Conservation (phyloP, 2,888 invertebrate genomes). For the Coremacera marginata region DNA sequence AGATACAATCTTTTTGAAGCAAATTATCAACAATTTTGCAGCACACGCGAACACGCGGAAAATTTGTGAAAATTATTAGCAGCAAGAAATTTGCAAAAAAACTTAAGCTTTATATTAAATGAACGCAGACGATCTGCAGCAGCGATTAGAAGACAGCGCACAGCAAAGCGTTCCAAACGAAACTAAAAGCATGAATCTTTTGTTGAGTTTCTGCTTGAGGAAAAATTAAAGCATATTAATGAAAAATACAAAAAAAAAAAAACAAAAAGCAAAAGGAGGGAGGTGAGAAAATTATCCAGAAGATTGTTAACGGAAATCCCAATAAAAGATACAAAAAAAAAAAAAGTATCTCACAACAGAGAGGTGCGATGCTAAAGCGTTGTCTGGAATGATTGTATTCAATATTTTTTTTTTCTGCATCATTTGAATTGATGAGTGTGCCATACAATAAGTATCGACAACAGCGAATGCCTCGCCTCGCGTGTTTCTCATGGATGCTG, state of each 20-base stretch:
- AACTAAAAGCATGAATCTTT: conserved; percentile 43
- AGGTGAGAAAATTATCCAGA: conserved; percentile 22
- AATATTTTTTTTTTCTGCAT: background rate
- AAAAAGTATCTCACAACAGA: background rate
- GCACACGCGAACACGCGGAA: conserved; percentile 13
- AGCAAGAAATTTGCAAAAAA: background rate
- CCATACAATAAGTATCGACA: background rate
- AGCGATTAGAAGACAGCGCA: background rate
- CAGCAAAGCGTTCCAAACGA: conserved; percentile 43
- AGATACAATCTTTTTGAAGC: background rate
- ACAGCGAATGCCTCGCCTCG: background rate
- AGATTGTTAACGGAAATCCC: background rate
- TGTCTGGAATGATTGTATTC: background rate
- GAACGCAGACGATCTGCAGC: conserved; percentile 22
- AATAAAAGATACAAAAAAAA: background rate
- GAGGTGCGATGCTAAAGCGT: background rate
- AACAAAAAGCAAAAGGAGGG: background rate
- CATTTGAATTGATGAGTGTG: background rate
- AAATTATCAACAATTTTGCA: background rate
- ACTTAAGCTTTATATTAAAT: conserved; percentile 20
- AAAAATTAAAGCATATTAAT: background rate
- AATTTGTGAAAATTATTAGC: background rate
- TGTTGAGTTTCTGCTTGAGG: conserved; percentile 6
- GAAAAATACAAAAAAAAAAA: background rate
- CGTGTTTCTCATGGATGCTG: background rate